Percentiles rank a stretch among this genome's conserved stretches.
phyloP scores from a whole-genome alignment of 2,888 invertebrate genomes.

The Desoria tigrina region DNA sequence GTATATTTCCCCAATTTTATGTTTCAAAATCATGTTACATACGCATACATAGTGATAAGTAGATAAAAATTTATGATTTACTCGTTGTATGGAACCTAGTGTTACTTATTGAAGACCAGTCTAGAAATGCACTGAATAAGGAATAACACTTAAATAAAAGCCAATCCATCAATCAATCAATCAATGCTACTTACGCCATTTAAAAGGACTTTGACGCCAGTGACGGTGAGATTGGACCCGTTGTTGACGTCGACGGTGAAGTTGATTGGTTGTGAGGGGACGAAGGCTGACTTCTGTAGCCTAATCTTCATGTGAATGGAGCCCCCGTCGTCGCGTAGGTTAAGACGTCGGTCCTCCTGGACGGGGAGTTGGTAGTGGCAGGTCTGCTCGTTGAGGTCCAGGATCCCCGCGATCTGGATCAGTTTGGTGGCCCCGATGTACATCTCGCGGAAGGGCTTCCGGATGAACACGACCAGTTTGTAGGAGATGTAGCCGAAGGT shows the following conservation, averaged over 20 bases:
- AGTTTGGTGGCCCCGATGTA: conserved; percentile 25
- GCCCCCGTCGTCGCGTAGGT: conserved; percentile 16
- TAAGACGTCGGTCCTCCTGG: conserved; percentile 20
- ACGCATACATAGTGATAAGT: no score
- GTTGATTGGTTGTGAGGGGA: conserved; percentile 20
- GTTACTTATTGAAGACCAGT: no score
- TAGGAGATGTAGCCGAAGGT: conserved; percentile 33
- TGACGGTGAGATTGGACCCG: conserved; percentile 18
- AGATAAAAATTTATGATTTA: no score
- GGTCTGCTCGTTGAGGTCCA: conserved; percentile 29
- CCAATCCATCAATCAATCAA: background rate
- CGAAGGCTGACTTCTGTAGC: conserved; percentile 26
- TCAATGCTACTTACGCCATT: conserved; percentile 14
- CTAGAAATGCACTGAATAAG: no score
- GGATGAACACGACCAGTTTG: conserved; percentile 27
- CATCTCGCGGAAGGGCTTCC: conserved; percentile 18
- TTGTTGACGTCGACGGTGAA: conserved; percentile 30
- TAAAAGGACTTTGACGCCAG: conserved; percentile 25
- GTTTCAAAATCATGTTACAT: no score
- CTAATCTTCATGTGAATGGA: conserved; percentile 27
- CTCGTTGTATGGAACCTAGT: no score
- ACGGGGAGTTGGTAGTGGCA: conserved; percentile 17
- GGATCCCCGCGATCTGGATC: conserved; percentile 21
- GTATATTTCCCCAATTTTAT: no score
- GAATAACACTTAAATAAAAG: background rate